A percentile compares a stretch with the other conserved stretches of the same genome.
Conservation (phyloP, 35 echinoderm and acorn worm species). For the Eucidaris tribuloides region DNA sequence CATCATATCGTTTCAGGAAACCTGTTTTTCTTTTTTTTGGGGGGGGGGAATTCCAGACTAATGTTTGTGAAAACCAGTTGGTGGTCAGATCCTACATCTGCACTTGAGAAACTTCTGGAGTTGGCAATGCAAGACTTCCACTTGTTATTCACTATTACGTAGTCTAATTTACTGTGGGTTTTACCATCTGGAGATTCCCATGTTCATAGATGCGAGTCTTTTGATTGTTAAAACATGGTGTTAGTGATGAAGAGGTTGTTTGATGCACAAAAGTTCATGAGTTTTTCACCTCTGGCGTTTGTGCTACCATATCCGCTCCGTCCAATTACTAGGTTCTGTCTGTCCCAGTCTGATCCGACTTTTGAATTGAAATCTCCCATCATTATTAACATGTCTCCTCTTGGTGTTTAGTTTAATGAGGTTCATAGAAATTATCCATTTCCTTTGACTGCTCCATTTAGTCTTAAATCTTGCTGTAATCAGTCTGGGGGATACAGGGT, state of each 20-base stretch:
- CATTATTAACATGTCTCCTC: background rate
- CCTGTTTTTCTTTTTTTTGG: too few relatives aligned
- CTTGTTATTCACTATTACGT: too few relatives aligned
- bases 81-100: too few relatives aligned
- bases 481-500: slow-evolving; percentile 42
- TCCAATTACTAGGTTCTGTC: background rate
- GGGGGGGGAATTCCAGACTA: too few relatives aligned
- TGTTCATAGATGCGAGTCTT: too few relatives aligned
- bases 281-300: slow-evolving; percentile 45
- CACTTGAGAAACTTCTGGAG: too few relatives aligned
- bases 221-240: background rate
- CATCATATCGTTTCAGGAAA: too few relatives aligned
- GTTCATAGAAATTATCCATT: slow-evolving; percentile 42
- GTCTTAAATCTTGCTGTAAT: slow-evolving; percentile 53
- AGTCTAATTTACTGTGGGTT: too few relatives aligned
- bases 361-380: too few relatives aligned
- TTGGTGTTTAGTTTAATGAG: background rate
- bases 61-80: too few relatives aligned
- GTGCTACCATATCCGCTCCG: background rate
- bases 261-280: slow-evolving; percentile 33
- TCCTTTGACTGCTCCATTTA: background rate
- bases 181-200: too few relatives aligned
- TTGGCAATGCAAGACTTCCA: too few relatives aligned
- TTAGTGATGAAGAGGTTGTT: slow-evolving; percentile 21
- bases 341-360: background rate